Base-by-base conservation (phyloP, 2,113 vertebrate genomes). In the Leptosomus discolor region DNA sequence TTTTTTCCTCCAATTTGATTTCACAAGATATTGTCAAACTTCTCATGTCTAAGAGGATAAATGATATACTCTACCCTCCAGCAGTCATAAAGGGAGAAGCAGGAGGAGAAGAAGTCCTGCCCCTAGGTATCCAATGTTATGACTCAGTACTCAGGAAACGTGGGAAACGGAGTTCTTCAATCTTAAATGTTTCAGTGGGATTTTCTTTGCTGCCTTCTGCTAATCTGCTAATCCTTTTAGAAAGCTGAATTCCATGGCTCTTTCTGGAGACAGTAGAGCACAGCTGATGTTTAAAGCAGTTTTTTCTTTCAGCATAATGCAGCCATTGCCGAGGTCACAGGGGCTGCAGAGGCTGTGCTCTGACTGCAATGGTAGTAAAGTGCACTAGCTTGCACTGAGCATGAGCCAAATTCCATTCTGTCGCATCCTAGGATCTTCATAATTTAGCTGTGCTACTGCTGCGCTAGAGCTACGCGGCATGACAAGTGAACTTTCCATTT, bases 311-410 rank as follows among this genome's bases (percentile, higher is more conserved):
- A 73, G 74, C 53, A 57, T 96, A 80, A 86, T 80, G 58, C 58
- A 87, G 80, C 77, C 87, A 69, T 48, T 50, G 69, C 85, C 4
- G 21, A 91, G 82, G 91, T 85, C 78, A 84, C 1, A 0, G 83
- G 71, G 68, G 67, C 83, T 96, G 82, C 84, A 48, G 94, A 56
- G 79, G 73, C 85, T 85, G 81, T 90, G 78, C 54, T 95, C 69
- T 95, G 82, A 56, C 86, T 94, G 88, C 68, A 88, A 11, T 84
- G 90, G 53, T 67, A 78, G 67, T 63, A 75, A 93, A 91, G 30
- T 29, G 60, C 4, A 26, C 68, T 92, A 58, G 18, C 43, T 84
- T 68, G 80, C 56, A 82, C 65, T 76, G 94, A 88, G 70, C 45
- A 75, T 46, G 60, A 90, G 73, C 70, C 78, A 93, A 58, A 90